Base-by-base conservation (phyloP, 1,140 invertebrate genomes). In the Eulimnadia texana region DNA sequence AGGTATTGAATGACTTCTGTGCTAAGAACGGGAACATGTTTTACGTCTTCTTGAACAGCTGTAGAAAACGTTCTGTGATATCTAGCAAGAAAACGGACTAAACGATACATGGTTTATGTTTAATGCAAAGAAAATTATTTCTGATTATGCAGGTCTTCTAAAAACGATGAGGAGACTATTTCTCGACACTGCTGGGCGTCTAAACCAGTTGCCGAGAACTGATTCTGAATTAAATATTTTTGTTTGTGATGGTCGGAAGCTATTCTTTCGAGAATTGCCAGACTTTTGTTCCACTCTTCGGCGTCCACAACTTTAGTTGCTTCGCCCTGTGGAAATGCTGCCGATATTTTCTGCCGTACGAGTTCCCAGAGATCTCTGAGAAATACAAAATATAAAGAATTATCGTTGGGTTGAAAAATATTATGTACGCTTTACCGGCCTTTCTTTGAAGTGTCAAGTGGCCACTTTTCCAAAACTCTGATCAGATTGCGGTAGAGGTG, bases 281-380 rank as follows among this genome's bases (percentile, higher is more conserved):
- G 68, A 87, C 80, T 33, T 74, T 73, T 60, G 80, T 78, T n/a
- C 69, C 87, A 86, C 65, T 78, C 67, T 61, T 80, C 75, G 50
- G 16, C 6, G 33, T 77, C 68, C 69, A 84, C 75, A 13, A 70
- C 60, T 62, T 74, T 72, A 52, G 76, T 68, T 64, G 75, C 72
- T 63, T 81, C 78, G 49, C 79, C 79, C 61, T 78, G 75, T 52
- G 79, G 74, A 69, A 88, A 88, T 1, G 80, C 76, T 64, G 72
- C 66, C 67, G 82, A 82, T 0, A 91, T 69, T 72, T 82, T 78
- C 29, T 84, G 75, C 65, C 86, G 78, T 63, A 93, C 80, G 68
- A 82, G 78, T 67, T 84, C 79, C 58, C 83, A 84, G 50, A 90
- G 73, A 74, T 91, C 88, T 68, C 88, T 89, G 73, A 67, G n/a